phyloP scores from a whole-genome alignment of 1,140 invertebrate species.

The Drosophila miranda region DNA sequence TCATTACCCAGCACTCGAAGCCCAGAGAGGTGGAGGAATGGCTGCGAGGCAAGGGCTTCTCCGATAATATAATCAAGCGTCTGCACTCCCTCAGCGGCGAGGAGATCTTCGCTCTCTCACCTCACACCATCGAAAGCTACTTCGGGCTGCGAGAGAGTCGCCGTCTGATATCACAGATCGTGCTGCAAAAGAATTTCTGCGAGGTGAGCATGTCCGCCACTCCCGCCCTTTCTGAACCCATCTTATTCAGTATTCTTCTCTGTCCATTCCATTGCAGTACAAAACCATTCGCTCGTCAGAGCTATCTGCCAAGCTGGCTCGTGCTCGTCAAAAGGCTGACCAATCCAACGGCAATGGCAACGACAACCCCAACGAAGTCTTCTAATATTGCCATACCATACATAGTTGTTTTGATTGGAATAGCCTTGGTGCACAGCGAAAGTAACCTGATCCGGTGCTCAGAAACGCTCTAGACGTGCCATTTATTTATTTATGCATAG shows the following conservation, averaged over 20 bases:
- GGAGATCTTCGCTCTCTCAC: slow-evolving; percentile 87
- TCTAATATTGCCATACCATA: slow-evolving; percentile 36
- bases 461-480: slow-evolving; percentile 23
- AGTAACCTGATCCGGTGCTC: neutral
- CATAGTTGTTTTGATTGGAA: neutral
- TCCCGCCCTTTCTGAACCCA: neutral
- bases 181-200: slow-evolving; percentile 89
- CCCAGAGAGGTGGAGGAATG: slow-evolving; percentile 88
- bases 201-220: slow-evolving; percentile 85
- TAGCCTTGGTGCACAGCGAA: no score
- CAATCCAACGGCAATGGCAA: slow-evolving; percentile 56
- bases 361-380: slow-evolving; percentile 64
- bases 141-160: slow-evolving; percentile 88
- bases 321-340: slow-evolving; percentile 86
- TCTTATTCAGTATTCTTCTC: neutral
- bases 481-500: slow-evolving; percentile 63
- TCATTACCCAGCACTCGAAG: slow-evolving; percentile 86
- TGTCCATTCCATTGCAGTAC: slow-evolving; percentile 83
- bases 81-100: slow-evolving; percentile 87
- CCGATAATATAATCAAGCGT: slow-evolving; percentile 85
- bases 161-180: slow-evolving; percentile 89
- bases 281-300: slow-evolving; percentile 87
- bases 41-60: slow-evolving; percentile 90
- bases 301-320: slow-evolving; percentile 86
- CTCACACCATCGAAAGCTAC: slow-evolving; percentile 86